Base-by-base conservation (phyloP, 1,140 invertebrate species). In the Drosophila parabipectinata region DNA sequence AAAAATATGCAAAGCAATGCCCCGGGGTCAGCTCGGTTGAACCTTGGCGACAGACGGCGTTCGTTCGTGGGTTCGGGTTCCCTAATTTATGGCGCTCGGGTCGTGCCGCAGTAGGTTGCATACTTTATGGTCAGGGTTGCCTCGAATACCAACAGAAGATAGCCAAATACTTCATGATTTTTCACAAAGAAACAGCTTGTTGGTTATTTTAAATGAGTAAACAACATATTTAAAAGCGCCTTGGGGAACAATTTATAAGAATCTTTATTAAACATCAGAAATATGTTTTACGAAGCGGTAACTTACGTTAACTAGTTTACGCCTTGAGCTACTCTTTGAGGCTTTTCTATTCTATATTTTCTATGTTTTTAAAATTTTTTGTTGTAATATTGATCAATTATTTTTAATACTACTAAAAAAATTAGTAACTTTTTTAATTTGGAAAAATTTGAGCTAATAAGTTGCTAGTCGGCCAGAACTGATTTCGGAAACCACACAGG, bases 41-140 rank as follows among this genome's bases (percentile, higher is more conserved):
- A 76, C 78, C 77, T 55, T 61, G 66, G 76, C 59, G 82, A 87
- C 77, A 85, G 73, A 63, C 60, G 64, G 79, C 61, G 55, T 55
- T 56, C 30, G 44, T 69, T 52, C 47, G 50, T 55, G 44, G 26
- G 58, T 62, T 57, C 53, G 59, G 75, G 69, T 32, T 71, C 55
- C 62, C 81, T 85, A 81, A 85, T 87, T 85, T 85, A 85, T 85
- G 24, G 74, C 72, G 64, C 69, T 68, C 58, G 47, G 82, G 63
- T 68, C 14, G 30, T 74, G 63, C 37, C 41, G 63, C 81, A 79
- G 82, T 82, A 87, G 74, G 73, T 78, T 62, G 74, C 82, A 87
- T 77, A 82, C 64, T 81, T 85, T 74, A 81, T 63, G 82, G 76
- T n/a, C 39, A 56, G 62, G 32, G 67, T 7, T 80, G 77, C 21